phyloP scores from a whole-genome alignment of 2,797 vertebrate species.

The Neosilurus hyrtlii region DNA sequence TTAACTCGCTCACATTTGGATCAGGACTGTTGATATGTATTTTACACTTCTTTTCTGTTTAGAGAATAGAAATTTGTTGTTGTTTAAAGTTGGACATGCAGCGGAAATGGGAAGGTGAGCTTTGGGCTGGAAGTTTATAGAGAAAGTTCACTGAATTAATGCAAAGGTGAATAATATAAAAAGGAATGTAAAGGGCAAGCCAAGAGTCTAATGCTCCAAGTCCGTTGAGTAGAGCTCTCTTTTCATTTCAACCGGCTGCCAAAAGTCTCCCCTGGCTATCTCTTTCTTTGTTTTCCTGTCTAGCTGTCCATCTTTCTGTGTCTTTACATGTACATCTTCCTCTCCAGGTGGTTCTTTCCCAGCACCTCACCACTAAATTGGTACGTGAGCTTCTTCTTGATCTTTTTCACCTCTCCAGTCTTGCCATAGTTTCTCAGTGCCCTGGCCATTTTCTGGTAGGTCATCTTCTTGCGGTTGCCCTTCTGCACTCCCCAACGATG shows the following conservation, averaged over 20 bases:
- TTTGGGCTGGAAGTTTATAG: conserved; percentile 24
- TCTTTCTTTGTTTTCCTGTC: neutral
- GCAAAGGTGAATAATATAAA: conserved; percentile 47
- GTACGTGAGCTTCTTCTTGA: conserved; percentile 98
- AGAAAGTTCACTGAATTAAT: conserved; percentile 50
- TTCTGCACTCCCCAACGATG: conserved; percentile 98
- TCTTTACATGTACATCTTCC: conserved; percentile 79
- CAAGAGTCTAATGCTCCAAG: conserved; percentile 23
- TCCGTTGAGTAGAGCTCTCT: conserved; percentile 41
- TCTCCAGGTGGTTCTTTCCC: conserved; percentile 81
- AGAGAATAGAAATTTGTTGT: neutral
- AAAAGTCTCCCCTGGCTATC: conserved; percentile 9
- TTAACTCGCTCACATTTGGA: conserved; percentile 16
- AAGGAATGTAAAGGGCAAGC: conserved; percentile 26
- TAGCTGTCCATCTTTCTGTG: conserved; percentile 9
- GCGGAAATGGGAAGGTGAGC: conserved; percentile 18
- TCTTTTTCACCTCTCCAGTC: conserved; percentile 98
- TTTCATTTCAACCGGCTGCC: conserved; percentile 4
- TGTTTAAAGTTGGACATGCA: neutral
- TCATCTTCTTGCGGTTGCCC: conserved; percentile 99
- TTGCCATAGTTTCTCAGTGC: conserved; percentile 98
- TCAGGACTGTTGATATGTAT: conserved; percentile 2
- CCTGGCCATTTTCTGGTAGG: conserved; percentile 99
- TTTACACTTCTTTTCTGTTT: conserved; percentile 1
- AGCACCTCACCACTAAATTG: conserved; percentile 99